Evolutionary conservation across 1,140 invertebrate genomes (phyloP).

Genomic region (Wiebesia pumilae): DNA sequence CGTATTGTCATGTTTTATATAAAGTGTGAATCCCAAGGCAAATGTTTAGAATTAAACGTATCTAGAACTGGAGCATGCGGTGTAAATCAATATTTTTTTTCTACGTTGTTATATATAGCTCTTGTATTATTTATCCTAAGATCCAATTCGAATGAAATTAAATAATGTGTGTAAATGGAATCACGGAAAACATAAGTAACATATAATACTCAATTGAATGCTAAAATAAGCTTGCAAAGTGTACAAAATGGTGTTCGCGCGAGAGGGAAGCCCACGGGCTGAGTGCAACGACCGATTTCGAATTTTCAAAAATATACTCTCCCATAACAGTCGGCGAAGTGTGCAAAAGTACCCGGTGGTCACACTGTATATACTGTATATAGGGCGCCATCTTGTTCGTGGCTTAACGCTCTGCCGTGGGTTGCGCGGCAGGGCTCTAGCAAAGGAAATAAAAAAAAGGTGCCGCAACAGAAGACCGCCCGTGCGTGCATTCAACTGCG

Average conservation of each 20-base stretch:
- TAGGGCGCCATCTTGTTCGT: not conserved
- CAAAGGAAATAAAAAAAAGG: not conserved
- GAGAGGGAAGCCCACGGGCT: not conserved
- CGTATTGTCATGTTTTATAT: no score
- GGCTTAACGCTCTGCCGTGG: not conserved
- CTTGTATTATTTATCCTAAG: no score
- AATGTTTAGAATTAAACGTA: no score
- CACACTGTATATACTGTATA: not conserved
- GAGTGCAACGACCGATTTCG: conserved; percentile 33
- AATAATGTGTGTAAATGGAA: not conserved
- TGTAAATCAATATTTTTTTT: no score
- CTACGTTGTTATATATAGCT: no score
- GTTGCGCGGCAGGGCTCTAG: not conserved
- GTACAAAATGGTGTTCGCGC: not conserved
- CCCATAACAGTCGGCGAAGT: not conserved
- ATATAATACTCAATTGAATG: not conserved
- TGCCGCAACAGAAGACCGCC: not conserved
- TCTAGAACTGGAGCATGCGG: no score
- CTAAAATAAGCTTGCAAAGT: not conserved
- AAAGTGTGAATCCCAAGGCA: no score
- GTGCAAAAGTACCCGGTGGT: not conserved
- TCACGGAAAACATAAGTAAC: not conserved
- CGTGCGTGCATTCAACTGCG: not conserved
- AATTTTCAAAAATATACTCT: conserved; percentile 29
- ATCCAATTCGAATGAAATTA: conserved; percentile 5